These are phyloP conservation scores for Anagyrus pseudococci DNA, from an alignment of 2,888 invertebrate species.

Conservation along the genomic window DNA sequence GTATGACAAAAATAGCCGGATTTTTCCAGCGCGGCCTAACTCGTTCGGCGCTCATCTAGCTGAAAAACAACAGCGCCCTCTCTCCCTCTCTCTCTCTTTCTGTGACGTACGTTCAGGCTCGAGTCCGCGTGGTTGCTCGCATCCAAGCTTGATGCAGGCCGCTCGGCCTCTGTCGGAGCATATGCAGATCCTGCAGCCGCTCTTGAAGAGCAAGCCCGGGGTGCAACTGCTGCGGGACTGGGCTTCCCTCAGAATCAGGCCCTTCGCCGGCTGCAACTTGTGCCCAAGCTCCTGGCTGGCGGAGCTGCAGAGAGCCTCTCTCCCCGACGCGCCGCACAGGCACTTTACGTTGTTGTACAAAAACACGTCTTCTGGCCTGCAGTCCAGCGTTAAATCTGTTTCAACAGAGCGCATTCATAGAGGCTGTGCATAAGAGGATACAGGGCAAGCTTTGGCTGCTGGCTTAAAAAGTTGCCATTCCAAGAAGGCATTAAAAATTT, in stretches of 20 bases:
- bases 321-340: conserved; percentile 6
- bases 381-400: conserved; percentile 20
- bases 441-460: too few species aligned
- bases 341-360: conserved; percentile 22
- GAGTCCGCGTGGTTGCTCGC: neutral
- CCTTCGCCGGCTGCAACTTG: neutral
- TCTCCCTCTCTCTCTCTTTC: too few species aligned
- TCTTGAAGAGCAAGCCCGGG: conserved; percentile 22
- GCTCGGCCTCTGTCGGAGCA: conserved; percentile 15
- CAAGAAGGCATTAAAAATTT: too few species aligned
- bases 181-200: conserved; percentile 26
- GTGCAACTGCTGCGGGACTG: conserved; percentile 8
- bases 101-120: conserved; percentile 5
- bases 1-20: too few species aligned
- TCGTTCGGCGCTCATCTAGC: too few species aligned
- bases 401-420: too few species aligned
- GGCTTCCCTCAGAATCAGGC: neutral
- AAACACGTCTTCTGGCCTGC: conserved; percentile 16
- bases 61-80: too few species aligned
- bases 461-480: too few species aligned
- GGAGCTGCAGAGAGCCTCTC: conserved; percentile 13
- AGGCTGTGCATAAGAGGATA: too few species aligned
- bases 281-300: conserved; percentile 19
- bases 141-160: conserved; percentile 17
- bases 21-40: too few species aligned